Evolutionary conservation across 2,113 vertebrate species (phyloP).

Genomic region (Blennius ocellaris): DNA sequence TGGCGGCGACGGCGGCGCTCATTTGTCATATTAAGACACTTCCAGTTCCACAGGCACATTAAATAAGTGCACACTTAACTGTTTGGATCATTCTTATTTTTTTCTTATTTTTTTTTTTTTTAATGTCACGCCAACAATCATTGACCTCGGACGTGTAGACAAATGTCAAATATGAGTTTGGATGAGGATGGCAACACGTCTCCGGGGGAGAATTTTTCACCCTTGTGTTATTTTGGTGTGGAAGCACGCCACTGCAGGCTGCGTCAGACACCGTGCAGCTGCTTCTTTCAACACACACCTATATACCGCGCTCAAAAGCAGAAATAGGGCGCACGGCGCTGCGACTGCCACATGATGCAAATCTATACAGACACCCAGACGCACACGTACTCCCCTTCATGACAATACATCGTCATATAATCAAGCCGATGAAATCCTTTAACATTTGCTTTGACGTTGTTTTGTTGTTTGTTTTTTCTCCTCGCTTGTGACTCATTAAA

Average conservation of each 20-base stretch:
- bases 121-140: slow-evolving; percentile 8
- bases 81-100: slow-evolving; percentile 1
- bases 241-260: slow-evolving; percentile 15
- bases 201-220: slow-evolving; percentile 26
- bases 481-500: background rate
- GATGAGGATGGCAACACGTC: background rate
- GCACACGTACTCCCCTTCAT: too few species aligned
- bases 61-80: slow-evolving; percentile 24
- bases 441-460: too few species aligned
- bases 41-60: slow-evolving; percentile 20
- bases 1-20: slow-evolving; percentile 27
- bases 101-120: too few species aligned
- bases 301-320: slow-evolving; percentile 8
- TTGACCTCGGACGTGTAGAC: slow-evolving; percentile 11
- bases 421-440: too few species aligned
- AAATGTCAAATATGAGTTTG: slow-evolving; percentile 24
- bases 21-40: slow-evolving; percentile 52
- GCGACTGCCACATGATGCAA: background rate
- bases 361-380: background rate
- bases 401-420: too few species aligned
- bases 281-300: slow-evolving; percentile 20
- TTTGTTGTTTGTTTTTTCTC: background rate
- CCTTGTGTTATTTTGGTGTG: slow-evolving; percentile 27
- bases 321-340: background rate
- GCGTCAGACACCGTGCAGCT: slow-evolving; percentile 14